Percentiles rank a stretch among this genome's conserved stretches.
Evolutionary conservation across 2,113 vertebrate genomes (phyloP).

Genomic region (Progne subis): DNA sequence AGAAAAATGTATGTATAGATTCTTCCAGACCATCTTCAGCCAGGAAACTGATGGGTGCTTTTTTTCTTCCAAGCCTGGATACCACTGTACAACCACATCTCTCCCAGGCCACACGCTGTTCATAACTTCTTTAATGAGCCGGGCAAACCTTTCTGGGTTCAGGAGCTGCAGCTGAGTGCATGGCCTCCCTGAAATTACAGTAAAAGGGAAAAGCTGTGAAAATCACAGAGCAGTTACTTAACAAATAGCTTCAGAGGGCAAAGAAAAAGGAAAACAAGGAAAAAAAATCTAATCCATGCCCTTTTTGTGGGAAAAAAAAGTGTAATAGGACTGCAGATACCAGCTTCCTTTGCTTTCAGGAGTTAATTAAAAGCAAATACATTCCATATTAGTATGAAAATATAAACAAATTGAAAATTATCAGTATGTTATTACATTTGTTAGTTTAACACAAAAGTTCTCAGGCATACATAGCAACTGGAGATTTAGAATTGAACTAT

Average conservation of each 20-base stretch:
- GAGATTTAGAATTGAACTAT: background rate
- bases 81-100: conserved; percentile 91
- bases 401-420: background rate
- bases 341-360: background rate
- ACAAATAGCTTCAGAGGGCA: background rate
- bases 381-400: conserved; percentile 38
- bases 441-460: conserved; percentile 22
- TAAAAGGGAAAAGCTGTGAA: conserved; percentile 29
- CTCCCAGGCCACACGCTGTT: conserved; percentile 85
- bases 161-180: conserved; percentile 94
- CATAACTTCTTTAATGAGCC: conserved; percentile 93
- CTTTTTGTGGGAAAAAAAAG: background rate
- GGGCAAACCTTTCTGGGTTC: conserved; percentile 90
- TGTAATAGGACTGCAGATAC: background rate
- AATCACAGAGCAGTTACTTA: background rate
- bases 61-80: conserved; percentile 83
- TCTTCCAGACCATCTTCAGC: conserved; percentile 95
- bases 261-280: background rate
- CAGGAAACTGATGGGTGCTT: conserved; percentile 88
- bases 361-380: conserved; percentile 15
- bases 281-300: background rate
- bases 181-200: conserved; percentile 84
- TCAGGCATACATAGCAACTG: background rate
- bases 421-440: background rate
- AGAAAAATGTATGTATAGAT: conserved; percentile 93